These are phyloP conservation scores for Drosophila simulans DNA, from an alignment of 1,140 invertebrate genomes.

Conservation along the genomic window DNA sequence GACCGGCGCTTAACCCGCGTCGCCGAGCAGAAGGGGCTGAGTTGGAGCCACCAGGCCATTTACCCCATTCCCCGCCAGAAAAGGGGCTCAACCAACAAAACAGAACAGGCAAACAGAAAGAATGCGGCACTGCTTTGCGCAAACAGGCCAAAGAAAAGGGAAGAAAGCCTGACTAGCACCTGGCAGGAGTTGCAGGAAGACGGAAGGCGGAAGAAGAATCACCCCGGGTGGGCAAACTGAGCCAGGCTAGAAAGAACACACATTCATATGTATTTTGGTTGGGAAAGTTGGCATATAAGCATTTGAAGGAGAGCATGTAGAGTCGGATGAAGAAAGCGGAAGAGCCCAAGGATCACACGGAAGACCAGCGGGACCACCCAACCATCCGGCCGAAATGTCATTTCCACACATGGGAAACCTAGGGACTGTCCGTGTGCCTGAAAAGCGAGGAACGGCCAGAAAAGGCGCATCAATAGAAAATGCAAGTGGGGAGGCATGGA, in stretches of 20 bases:
- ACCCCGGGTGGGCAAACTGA: conserved; percentile 26
- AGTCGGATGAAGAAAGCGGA: not conserved
- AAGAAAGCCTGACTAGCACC: conserved; percentile 7
- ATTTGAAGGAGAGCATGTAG: not conserved
- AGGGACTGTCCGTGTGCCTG: conserved; percentile 19
- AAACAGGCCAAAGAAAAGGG: conserved; percentile 14
- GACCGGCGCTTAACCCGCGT: conserved; percentile 1
- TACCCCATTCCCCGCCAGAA: conserved; percentile 5
- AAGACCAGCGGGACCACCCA: conserved; percentile 25
- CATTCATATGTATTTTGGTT: not conserved
- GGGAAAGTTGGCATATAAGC: not conserved
- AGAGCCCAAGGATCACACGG: conserved; percentile 15
- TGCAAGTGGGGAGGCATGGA: conserved; percentile 43
- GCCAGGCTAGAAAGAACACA: conserved; percentile 18
- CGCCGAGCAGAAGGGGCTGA: not conserved
- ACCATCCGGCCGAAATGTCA: not conserved
- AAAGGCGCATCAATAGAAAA: conserved; percentile 57
- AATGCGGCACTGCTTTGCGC: conserved; percentile 7
- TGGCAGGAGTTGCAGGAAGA: conserved; percentile 25
- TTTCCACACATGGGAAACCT: conserved; percentile 31
- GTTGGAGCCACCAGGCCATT: conserved; percentile 3
- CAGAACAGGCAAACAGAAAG: conserved; percentile 20
- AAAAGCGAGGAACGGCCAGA: conserved; percentile 2
- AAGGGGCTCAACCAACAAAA: conserved; percentile 1
- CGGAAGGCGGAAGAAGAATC: conserved; percentile 39